Evolutionary conservation across 2,888 invertebrate species (phyloP), one percentile per base, ranked within the genome.

Genomic region (Polylopha cassiicola): DNA sequence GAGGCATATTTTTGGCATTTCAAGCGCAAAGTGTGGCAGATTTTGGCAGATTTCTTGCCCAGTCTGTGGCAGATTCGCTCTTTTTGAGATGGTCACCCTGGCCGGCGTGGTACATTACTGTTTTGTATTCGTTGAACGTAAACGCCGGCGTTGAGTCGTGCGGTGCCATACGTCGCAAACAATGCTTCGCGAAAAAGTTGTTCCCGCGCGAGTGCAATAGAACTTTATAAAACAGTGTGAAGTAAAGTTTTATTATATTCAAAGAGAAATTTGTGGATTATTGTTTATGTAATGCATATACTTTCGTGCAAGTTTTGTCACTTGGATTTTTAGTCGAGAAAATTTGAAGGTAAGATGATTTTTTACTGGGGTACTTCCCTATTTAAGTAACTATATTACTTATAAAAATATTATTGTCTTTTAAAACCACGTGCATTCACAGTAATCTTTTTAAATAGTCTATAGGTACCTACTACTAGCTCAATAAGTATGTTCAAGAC

Each of bases 121-220:
- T 74, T 82, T 80, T 73, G 81, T 82, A 84, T 84, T 81, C 80
- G 56, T 55, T 46, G 60, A 68, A 62, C 76, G 78, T 80, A 76
- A 70, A 58, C 63, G 68, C 50, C 50, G 47, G 54, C 57, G 71
- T 67, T 7, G 51, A 76, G 80, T 71, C 64, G 78, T 73, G 65
- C 48, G 68, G 68, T 53, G 51, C 62, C 51, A 61, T 60, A 62
- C 54, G 53, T 59, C 60, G 56, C 48, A 55, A 50, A 73, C 66
- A 69, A 77, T 77, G 71, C 61, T 54, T 57, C 61, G 70, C 70
- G 74, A 79, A 79, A 73, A 75, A 67, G 58, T 61, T 65, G 50
- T 74, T 76, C 70, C 66, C 67, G 74, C 72, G 74, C 62, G 51
- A 63, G 72, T 76, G 66, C 53, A 55, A 54, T 62, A 60, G 39